These are phyloP conservation scores for Platycnemis pennipes DNA, from an alignment of 2,888 invertebrate genomes.

Conservation along the genomic window DNA sequence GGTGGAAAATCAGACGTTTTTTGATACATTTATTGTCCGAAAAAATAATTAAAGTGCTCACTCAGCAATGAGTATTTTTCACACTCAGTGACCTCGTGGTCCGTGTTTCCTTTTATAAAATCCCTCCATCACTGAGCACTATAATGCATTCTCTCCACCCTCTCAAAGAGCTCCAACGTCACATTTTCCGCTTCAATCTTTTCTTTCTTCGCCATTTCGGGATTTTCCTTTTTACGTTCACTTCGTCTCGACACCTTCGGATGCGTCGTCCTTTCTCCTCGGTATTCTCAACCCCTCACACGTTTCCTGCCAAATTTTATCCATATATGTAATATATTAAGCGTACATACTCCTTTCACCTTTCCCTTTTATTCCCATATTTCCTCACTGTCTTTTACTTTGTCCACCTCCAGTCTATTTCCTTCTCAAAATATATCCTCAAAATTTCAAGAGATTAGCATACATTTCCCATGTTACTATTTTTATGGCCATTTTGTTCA, in stretches of 20 bases:
- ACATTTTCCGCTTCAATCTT: slow-evolving; percentile 34
- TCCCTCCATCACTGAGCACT: neutral
- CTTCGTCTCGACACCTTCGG: slow-evolving; percentile 34
- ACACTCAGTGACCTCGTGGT: neutral
- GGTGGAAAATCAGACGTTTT: neutral
- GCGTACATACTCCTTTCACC: too few species aligned
- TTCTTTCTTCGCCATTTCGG: neutral
- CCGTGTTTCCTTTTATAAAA: neutral
- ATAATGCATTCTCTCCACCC: neutral
- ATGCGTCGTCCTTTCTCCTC: neutral
- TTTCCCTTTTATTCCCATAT: too few species aligned
- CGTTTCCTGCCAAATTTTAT: neutral
- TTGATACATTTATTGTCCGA: neutral
- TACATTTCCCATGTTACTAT: too few species aligned
- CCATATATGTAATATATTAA: too few species aligned
- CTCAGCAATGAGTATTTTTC: neutral
- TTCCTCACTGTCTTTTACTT: too few species aligned
- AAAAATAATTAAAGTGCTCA: neutral
- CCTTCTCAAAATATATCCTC: too few species aligned
- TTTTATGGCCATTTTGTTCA: too few species aligned
- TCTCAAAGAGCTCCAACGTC: neutral
- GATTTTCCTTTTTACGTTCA: neutral
- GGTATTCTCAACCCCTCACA: neutral
- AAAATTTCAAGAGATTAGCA: too few species aligned
- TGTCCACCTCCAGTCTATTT: too few species aligned